Evolutionary conservation across 2,113 vertebrate genomes (phyloP).

Genomic region (Etheostoma spectabile): DNA sequence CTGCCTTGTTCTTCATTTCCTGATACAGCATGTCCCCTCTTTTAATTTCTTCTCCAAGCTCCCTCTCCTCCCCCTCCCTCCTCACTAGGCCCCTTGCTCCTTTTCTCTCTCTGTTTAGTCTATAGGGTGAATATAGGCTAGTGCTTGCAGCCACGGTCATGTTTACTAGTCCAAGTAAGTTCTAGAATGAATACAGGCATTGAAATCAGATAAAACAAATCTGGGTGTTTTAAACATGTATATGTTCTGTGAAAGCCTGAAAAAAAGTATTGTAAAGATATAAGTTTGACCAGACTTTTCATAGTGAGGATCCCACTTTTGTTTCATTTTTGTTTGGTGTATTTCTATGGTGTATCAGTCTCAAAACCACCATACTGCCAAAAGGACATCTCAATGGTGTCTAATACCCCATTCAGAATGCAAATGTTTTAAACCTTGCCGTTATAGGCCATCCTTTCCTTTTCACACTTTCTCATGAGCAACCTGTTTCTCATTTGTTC

Average conservation of each 20-base stretch:
- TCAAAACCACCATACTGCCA: background rate
- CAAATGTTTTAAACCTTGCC: background rate
- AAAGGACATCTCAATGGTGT: background rate
- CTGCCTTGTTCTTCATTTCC: conserved; percentile 66
- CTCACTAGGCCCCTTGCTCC: conserved; percentile 12
- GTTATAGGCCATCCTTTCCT: background rate
- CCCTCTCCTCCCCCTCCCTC: conserved; percentile 11
- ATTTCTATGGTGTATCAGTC: background rate
- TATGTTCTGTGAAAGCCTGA: background rate
- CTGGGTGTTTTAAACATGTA: background rate
- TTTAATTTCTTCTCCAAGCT: conserved; percentile 45
- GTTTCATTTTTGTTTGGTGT: background rate
- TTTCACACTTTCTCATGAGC: background rate
- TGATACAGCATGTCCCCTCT: conserved; percentile 44
- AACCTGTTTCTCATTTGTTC: conserved; percentile 47
- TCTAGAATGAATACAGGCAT: background rate
- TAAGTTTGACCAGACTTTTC: background rate
- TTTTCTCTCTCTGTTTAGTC: conserved; percentile 45
- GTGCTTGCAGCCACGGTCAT: conserved; percentile 20
- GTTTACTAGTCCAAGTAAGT: conserved; percentile 9
- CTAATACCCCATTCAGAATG: background rate
- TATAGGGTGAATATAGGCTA: conserved; percentile 35
- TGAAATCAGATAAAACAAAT: background rate
- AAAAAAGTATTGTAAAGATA: background rate
- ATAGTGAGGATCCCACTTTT: background rate